A percentile compares a stretch with the other conserved stretches of the same genome.
Conservation (phyloP, 2,888 invertebrate genomes). For the Empis livida region DNA sequence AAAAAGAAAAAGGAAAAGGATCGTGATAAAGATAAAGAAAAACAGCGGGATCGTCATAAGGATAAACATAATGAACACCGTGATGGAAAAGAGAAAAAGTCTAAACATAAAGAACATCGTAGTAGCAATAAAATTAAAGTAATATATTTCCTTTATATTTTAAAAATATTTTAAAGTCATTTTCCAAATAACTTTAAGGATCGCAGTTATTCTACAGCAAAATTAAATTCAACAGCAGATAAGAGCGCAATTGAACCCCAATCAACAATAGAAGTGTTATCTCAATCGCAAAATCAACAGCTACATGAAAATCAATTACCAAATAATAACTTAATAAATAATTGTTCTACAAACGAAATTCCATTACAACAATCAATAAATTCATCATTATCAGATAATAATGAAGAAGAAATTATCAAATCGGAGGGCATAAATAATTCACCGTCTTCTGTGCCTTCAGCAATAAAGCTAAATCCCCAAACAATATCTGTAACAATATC, state of each 20-base stretch:
- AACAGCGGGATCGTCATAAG: conserved; percentile 16
- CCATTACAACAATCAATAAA: no score
- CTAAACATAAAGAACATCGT: conserved; percentile 7
- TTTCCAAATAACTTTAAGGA: neutral
- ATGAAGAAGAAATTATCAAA: no score
- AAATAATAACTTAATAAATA: no score
- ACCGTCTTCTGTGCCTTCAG: no score
- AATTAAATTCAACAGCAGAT: conserved; percentile 1
- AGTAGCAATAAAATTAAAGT: conserved; percentile 7
- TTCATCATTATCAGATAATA: no score
- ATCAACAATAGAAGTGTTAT: no score
- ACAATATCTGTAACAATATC: no score
- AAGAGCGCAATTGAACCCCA: conserved; percentile 1
- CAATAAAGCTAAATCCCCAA: no score
- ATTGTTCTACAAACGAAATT: no score
- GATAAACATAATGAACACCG: conserved; percentile 9
- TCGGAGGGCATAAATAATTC: no score
- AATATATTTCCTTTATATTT: neutral
- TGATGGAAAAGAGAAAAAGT: neutral
- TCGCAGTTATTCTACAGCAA: neutral
- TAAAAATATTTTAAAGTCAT: neutral
- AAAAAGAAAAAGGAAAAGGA: conserved; percentile 35
- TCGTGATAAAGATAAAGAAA: conserved; percentile 21
- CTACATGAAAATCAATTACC: no score
- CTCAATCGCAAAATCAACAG: conserved; percentile 8